phyloP scores from a whole-genome alignment of 92 coral and sea anemone species.

The Metridium senile region DNA sequence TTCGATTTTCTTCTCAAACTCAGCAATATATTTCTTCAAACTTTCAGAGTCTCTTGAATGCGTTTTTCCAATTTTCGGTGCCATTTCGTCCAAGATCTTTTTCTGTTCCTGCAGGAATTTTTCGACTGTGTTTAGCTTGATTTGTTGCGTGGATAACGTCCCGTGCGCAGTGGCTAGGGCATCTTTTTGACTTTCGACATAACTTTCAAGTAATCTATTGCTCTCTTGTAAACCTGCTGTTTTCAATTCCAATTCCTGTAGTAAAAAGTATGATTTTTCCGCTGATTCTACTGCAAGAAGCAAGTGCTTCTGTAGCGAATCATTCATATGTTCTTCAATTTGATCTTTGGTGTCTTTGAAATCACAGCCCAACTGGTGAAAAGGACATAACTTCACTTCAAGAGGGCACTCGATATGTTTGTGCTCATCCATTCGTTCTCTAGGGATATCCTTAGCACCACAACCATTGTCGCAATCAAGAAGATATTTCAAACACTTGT shows the following conservation, averaged over 20 bases:
- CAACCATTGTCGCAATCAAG: constrained; percentile 77
- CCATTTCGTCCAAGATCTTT: constrained; percentile 41
- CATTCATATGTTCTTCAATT: constrained; percentile 54
- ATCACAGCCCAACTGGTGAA: constrained; percentile 57
- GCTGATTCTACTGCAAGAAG: constrained; percentile 37
- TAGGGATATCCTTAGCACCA: constrained; percentile 49
- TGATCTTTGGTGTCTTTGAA: constrained; percentile 51
- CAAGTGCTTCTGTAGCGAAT: constrained; percentile 52
- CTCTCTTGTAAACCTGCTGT: constrained; percentile 30
- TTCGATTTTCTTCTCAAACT: constrained; percentile 5
- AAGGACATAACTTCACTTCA: constrained; percentile 46
- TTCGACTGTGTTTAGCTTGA: constrained; percentile 61
- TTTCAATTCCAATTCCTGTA: constrained; percentile 36
- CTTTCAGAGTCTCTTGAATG: background rate
- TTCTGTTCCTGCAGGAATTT: constrained; percentile 45
- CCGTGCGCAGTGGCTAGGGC: constrained; percentile 56
- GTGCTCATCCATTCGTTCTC: constrained; percentile 63
- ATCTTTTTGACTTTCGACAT: constrained; percentile 55
- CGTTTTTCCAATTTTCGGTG: constrained; percentile 17
- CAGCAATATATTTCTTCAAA: background rate
- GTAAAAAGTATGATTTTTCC: constrained; percentile 11
- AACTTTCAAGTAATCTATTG: constrained; percentile 29
- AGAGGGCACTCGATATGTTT: constrained; percentile 51
- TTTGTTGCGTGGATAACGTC: constrained; percentile 63
- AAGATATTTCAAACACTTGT: constrained; percentile 63